Evolutionary conservation across 2,113 vertebrate genomes (phyloP).

Genomic region (Axis porcinus): DNA sequence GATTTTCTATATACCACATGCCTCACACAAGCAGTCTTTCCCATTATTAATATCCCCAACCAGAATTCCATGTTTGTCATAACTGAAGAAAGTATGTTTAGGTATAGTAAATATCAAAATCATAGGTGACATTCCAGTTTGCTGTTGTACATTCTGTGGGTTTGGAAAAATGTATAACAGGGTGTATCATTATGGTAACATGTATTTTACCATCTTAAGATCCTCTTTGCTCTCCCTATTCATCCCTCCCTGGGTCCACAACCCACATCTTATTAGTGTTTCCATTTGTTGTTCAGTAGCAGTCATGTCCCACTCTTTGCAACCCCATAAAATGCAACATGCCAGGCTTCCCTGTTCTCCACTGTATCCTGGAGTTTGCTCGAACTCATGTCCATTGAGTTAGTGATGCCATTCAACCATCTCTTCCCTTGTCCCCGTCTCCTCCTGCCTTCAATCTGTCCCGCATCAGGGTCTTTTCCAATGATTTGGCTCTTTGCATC

Average conservation of each 20-base stretch:
- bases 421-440: neutral
- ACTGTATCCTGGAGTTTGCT: neutral
- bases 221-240: neutral
- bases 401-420: neutral
- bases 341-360: neutral
- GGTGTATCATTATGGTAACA: neutral
- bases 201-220: too few relatives aligned
- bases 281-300: neutral
- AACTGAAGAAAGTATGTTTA: neutral
- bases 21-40: neutral
- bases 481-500: neutral
- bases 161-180: neutral
- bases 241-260: neutral
- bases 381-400: neutral
- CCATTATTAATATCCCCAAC: neutral
- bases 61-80: neutral
- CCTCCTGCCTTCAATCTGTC: neutral
- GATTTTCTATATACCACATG: neutral
- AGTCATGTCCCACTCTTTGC: neutral
- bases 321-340: neutral
- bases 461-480: neutral
- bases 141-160: neutral
- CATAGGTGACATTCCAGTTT: neutral
- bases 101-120: neutral
- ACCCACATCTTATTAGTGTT: neutral